Percentiles rank a stretch among this genome's conserved stretches.
These are phyloP conservation scores for Limanda limanda DNA, from an alignment of 2,113 vertebrate genomes.

Conservation along the genomic window DNA sequence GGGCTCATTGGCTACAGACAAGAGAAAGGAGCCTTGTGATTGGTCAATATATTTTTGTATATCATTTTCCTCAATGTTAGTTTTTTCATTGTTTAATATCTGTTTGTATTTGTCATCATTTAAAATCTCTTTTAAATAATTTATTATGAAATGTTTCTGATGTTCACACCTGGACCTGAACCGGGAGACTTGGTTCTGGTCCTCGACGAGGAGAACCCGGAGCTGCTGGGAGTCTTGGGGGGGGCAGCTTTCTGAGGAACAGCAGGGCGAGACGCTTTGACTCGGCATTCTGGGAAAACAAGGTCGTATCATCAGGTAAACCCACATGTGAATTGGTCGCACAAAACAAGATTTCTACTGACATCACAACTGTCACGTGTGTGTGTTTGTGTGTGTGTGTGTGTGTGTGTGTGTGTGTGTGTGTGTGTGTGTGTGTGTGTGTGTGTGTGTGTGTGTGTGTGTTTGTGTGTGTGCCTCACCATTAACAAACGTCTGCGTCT, in stretches of 20 bases:
- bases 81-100: too few species aligned
- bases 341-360: too few species aligned
- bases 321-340: too few species aligned
- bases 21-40: too few species aligned
- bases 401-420: constrained; percentile 80
- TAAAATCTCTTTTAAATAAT: neutral
- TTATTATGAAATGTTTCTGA: neutral
- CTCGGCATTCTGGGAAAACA: constrained; percentile 68
- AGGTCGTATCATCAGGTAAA: neutral
- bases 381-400: constrained; percentile 10
- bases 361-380: neutral
- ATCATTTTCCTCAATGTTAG: too few species aligned
- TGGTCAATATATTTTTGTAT: too few species aligned
- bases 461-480: constrained; percentile 60
- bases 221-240: constrained; percentile 63
- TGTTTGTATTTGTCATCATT: too few species aligned
- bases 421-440: neutral
- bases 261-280: constrained; percentile 60
- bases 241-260: constrained; percentile 50
- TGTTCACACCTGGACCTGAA: constrained; percentile 74
- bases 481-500: constrained; percentile 71
- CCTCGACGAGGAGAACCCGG: constrained; percentile 48
- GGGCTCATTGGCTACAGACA: constrained; percentile 85
- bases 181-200: constrained; percentile 75
- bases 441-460: constrained; percentile 4